A percentile compares a stretch with the other conserved stretches of the same genome.
Evolutionary conservation across 2,797 vertebrate species (phyloP).

Genomic region (Eulemur rubriventer): DNA sequence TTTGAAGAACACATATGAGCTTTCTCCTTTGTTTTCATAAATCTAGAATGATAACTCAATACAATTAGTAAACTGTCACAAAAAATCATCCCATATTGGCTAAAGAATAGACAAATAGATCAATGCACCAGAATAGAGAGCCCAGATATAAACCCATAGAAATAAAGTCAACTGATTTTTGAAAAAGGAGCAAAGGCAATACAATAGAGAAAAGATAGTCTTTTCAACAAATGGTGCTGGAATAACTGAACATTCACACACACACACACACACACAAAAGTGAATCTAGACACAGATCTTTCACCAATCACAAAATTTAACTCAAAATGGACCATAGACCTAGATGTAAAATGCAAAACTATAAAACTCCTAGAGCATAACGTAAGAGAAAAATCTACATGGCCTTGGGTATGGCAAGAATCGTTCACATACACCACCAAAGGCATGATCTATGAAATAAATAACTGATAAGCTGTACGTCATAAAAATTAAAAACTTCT

Average conservation of each 20-base stretch:
- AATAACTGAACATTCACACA: background rate
- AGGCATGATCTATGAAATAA: background rate
- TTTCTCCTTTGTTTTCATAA: background rate
- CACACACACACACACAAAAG: background rate
- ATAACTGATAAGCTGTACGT: background rate
- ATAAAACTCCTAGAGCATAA: background rate
- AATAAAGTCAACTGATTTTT: background rate
- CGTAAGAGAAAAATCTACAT: background rate
- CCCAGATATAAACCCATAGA: background rate
- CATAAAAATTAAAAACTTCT: background rate
- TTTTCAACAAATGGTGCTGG: background rate
- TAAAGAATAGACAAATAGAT: background rate
- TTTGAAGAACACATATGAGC: background rate
- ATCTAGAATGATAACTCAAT: background rate
- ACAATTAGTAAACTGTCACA: background rate
- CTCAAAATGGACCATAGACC: background rate
- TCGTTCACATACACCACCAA: background rate
- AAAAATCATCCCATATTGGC: background rate
- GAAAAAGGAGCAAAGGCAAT: background rate
- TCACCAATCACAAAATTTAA: background rate
- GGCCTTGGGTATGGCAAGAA: background rate
- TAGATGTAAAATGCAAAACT: background rate
- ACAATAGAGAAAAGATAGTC: background rate
- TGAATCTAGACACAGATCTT: background rate
- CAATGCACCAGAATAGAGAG: background rate